These are phyloP conservation scores for Oxyruncus cristatus DNA, from an alignment of 2,113 vertebrate species.

Conservation along the genomic window DNA sequence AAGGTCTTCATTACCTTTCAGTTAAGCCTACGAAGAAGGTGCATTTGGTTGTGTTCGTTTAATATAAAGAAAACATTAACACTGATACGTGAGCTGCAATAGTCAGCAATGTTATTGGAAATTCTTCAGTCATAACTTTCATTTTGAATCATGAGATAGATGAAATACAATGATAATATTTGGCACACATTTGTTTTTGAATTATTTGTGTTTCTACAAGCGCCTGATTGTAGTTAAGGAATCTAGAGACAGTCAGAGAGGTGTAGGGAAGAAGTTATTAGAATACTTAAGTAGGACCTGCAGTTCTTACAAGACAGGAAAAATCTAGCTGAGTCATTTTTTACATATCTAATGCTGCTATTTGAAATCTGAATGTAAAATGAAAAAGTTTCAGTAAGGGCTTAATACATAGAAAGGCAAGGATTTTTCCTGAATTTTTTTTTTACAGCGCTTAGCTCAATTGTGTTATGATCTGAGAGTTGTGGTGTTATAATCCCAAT, in stretches of 20 bases:
- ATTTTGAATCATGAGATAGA: neutral
- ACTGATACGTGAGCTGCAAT: neutral
- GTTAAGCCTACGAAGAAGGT: neutral
- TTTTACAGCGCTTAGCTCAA: neutral
- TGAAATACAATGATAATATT: neutral
- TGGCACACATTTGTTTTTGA: neutral
- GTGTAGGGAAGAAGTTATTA: neutral
- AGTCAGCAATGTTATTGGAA: neutral
- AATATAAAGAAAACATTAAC: neutral
- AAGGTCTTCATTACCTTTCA: neutral
- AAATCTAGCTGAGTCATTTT: neutral
- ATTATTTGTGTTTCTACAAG: neutral
- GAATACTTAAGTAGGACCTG: neutral
- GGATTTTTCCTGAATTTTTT: accelerated
- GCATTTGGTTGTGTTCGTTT: neutral
- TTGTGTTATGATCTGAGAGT: neutral
- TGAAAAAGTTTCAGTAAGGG: neutral
- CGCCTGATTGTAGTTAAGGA: neutral
- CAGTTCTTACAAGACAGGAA: neutral
- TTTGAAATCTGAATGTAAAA: neutral
- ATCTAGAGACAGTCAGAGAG: neutral
- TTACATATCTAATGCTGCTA: neutral
- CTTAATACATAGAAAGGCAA: neutral
- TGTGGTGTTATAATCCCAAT: neutral
- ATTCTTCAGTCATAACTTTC: neutral